Base-by-base conservation (phyloP, 1,140 invertebrate genomes). In the Amyelois transitella region DNA sequence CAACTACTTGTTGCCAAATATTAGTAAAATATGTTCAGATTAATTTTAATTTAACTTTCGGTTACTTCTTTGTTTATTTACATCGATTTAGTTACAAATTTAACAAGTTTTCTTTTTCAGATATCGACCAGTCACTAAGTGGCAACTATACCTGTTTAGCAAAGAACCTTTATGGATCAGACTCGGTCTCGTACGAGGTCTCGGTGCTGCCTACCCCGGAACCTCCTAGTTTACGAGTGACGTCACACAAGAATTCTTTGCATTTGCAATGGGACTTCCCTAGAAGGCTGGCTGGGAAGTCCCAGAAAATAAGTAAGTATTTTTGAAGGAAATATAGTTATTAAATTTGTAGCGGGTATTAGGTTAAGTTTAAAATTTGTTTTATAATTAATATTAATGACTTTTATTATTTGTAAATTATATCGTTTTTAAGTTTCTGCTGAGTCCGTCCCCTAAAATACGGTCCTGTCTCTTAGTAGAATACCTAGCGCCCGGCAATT, bases 81-180 rank as follows among this genome's bases (percentile, higher is more conserved):
- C 25, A 28, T 6, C 5, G 5, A 28, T 28, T 28, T 28, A 28
- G 25, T 10, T 22, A 43, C 6, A 50, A n/a, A 52, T n/a, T n/a
- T n/a, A n/a, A n/a, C n/a, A n/a, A n/a, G n/a, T 6, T 25, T 51
- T 18, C 25, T 22, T 28, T 63, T 77, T 10, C 72, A 89, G 85
- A 88, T 53, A 88, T 89, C 18, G 91, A 91, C 54, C 89, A 90
- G 60, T 91, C 91, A 1, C 78, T 94, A 25, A 92, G 93, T 54
- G 96, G 95, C 19, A 96, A 97, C 88, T 97, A 96, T 78, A 92
- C 95, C 1, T 97, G 96, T 72, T 90, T 92, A 12, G 95, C 94
- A 0, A 93, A 92, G 62, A 97, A 97, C 81, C 86, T 94, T 12
- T 95, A 95, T 76, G 96, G 96, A 0, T 92, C 92, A 49, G 96